Evolutionary conservation across 2,888 invertebrate species (phyloP).

Genomic region (Nebria salina): DNA sequence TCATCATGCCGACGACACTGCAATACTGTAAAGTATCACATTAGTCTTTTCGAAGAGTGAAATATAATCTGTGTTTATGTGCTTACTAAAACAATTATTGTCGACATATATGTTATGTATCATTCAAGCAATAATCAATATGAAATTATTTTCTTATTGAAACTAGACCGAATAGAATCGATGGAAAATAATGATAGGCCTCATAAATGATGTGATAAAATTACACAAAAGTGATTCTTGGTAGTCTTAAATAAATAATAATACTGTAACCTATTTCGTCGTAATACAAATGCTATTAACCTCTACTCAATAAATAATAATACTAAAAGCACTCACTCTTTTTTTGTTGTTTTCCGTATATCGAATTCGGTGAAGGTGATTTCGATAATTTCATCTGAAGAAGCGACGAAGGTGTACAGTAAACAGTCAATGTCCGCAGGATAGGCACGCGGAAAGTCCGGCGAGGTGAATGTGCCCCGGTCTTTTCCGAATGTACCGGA

Average conservation of each 20-base stretch:
- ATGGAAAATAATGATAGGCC: not conserved
- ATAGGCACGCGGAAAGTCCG: constrained; percentile 83
- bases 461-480: constrained; percentile 83
- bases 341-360: constrained; percentile 70
- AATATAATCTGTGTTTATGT: no score
- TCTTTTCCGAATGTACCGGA: constrained; percentile 82
- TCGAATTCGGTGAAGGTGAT: constrained; percentile 83
- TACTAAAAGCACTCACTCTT: constrained; percentile 69
- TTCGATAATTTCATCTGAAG: constrained; percentile 82
- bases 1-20: no score
- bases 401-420: constrained; percentile 84
- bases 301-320: not conserved
- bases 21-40: no score
- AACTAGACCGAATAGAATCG: not conserved
- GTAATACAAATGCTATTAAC: not conserved
- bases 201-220: not conserved
- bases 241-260: not conserved
- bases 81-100: no score
- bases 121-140: not conserved
- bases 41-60: no score
- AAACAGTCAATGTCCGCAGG: constrained; percentile 80
- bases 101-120: not conserved
- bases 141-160: not conserved
- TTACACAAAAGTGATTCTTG: not conserved
- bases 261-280: not conserved